A percentile compares a stretch with the other conserved stretches of the same genome.
Conservation (phyloP, 2,888 invertebrate species). For the Pseudolycoriella hygida region DNA sequence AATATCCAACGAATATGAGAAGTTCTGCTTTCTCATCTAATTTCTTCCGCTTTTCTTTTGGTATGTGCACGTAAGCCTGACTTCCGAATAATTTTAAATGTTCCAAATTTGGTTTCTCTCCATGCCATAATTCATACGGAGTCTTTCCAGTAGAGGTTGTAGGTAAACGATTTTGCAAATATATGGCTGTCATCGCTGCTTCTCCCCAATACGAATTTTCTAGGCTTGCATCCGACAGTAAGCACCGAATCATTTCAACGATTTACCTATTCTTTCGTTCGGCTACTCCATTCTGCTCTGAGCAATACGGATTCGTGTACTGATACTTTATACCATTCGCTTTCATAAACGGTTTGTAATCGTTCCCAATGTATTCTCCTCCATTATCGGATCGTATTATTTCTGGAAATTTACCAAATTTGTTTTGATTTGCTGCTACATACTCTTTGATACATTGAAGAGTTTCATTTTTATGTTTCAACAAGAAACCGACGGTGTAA, state of each 20-base stretch:
- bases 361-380: neutral
- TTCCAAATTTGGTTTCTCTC: slow-evolving; percentile 5
- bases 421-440: neutral
- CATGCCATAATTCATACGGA: slow-evolving; percentile 15
- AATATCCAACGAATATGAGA: slow-evolving; percentile 17
- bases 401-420: neutral
- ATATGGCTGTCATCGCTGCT: slow-evolving; percentile 17
- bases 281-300: slow-evolving; percentile 1
- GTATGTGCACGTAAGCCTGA: slow-evolving; percentile 4
- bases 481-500: neutral
- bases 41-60: neutral
- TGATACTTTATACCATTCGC: neutral
- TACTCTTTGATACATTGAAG: neutral
- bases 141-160: slow-evolving; percentile 12
- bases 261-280: slow-evolving; percentile 3
- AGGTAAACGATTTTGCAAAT: slow-evolving; percentile 17
- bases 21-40: neutral
- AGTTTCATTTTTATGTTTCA: neutral
- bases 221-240: slow-evolving; percentile 9
- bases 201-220: slow-evolving; percentile 18
- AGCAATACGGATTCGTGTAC: neutral
- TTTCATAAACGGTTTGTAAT: neutral
- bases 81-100: slow-evolving; percentile 7
- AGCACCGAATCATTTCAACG: slow-evolving; percentile 6
- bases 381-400: neutral